Percentiles rank a stretch among this genome's conserved stretches.
These are phyloP conservation scores for Ctenosaura bakeri DNA, from an alignment of 2,797 vertebrate species.

Conservation along the genomic window DNA sequence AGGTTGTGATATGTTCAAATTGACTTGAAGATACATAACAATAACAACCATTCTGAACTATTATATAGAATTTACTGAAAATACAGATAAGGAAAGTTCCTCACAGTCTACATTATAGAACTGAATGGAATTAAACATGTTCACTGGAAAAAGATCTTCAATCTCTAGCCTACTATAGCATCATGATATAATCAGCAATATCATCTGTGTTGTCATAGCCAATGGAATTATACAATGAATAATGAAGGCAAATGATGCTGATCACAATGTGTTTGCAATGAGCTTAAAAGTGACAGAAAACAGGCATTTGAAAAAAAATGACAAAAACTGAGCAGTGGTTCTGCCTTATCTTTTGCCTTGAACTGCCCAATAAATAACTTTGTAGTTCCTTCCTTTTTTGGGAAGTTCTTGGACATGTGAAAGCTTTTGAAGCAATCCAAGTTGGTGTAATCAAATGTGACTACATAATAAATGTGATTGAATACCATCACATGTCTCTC, in stretches of 20 bases:
- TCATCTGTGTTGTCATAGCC: neutral
- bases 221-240: neutral
- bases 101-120: neutral
- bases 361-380: neutral
- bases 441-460: conserved; percentile 1
- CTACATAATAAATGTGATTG: rapidly evolving
- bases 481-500: neutral
- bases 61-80: neutral
- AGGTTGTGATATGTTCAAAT: no score
- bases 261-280: neutral
- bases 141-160: neutral
- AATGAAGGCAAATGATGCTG: neutral
- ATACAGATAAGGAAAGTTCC: neutral
- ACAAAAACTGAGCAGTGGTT: neutral
- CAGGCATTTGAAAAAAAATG: neutral
- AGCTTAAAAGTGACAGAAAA: neutral
- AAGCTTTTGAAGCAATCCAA: neutral
- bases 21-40: no score
- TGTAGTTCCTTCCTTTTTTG: neutral
- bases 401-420: neutral
- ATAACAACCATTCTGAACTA: neutral
- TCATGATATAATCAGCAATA: neutral
- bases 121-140: neutral
- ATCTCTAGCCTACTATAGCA: neutral
- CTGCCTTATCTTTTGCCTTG: neutral